Evolutionary conservation across 2,888 invertebrate genomes (phyloP), one percentile per base, ranked within the genome.

Genomic region (Beris morrisii): DNA sequence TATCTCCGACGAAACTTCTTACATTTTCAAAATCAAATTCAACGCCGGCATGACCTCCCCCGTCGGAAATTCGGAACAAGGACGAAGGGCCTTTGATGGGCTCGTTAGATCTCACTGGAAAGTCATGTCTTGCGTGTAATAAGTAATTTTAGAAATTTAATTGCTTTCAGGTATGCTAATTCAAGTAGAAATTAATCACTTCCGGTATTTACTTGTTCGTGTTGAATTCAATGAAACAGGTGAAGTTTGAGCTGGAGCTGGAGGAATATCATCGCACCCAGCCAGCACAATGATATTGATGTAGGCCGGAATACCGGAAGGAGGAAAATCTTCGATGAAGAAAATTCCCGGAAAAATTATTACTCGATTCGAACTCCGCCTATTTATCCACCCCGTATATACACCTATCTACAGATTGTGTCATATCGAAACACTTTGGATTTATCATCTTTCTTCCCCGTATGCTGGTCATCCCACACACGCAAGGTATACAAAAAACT

Each of bases 171-270:
- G 58, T 77, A 77, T 77, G 77, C 78, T 78, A 78, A 77, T 78
- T 77, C 78, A 77, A 77, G 75, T 77, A 77, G 78, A 77, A 61
- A 77, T 76, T 78, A 78, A 77, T 77, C 75, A 76, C 76, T 77
- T 78, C 77, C 77, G 77, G 78, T 78, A 75, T 76, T 77, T 78
- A 76, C 76, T 64, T 44, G 28, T 44, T 57, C 57, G 44, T 22
- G 44, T 57, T 57, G 45, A 28, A 43, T 11, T 11, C 43, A 38
- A 56, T 28, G 22, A 11, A 12, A 22, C 54, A 54, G 31, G 31
- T 54, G 54, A 54, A 54, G 28, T 11, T 54, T 54, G n/a, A 2
- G 31, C 30, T n/a, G 54, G 11, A 28, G 12, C n/a, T 30, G 12
- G 9, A 54, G 38, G 9, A 38, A 38, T 38, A 38, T 7, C 22